Evolutionary conservation across 2,113 vertebrate genomes (phyloP).

Genomic region (Entomyzon cyanotis): DNA sequence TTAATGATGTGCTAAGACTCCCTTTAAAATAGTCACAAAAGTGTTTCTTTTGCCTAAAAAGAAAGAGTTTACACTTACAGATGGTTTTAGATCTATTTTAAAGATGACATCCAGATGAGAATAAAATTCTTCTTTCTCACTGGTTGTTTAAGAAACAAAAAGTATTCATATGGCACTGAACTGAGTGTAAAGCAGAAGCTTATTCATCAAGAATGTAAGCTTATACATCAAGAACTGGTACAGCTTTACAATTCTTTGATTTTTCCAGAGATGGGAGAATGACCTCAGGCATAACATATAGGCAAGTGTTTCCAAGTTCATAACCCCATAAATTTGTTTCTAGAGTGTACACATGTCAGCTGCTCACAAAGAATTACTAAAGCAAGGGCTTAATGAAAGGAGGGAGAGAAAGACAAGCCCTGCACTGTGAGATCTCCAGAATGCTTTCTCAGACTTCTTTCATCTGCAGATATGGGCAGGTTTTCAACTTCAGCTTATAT

Average conservation of each 20-base stretch:
- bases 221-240: neutral
- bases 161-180: neutral
- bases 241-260: neutral
- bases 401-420: neutral
- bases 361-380: neutral
- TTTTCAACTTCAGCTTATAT: neutral
- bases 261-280: neutral
- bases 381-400: neutral
- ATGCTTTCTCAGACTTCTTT: neutral
- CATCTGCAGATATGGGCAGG: neutral
- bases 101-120: neutral
- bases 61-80: neutral
- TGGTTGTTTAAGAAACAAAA: neutral
- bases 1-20: neutral
- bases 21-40: neutral
- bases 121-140: neutral
- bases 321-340: neutral
- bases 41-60: neutral
- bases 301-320: neutral
- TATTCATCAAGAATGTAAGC: neutral
- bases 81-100: neutral
- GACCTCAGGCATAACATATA: neutral
- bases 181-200: neutral
- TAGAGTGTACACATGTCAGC: neutral
- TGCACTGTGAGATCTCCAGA: neutral